phyloP scores from a whole-genome alignment of 2,797 vertebrate genomes.

The Myotis myotis region DNA sequence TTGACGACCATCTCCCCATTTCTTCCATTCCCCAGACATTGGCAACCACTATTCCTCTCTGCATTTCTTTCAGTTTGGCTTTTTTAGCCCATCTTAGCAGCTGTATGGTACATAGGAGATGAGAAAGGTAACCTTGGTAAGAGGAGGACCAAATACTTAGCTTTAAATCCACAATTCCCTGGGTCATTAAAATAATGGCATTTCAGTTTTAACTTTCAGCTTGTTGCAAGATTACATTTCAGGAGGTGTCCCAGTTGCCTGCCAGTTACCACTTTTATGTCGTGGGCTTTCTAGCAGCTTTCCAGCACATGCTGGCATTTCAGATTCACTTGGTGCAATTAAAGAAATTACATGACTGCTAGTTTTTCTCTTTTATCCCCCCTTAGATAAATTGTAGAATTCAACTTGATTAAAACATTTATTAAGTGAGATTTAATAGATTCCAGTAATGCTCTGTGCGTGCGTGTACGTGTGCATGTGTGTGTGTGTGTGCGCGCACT shows the following conservation, averaged over 20 bases:
- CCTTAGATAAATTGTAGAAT: slow-evolving; percentile 71
- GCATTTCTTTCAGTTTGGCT: not conserved
- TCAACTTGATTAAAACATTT: slow-evolving; percentile 76
- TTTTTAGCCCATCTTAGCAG: not conserved
- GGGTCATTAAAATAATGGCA: not conserved
- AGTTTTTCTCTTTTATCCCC: slow-evolving; percentile 16
- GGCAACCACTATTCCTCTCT: not conserved
- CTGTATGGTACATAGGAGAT: not conserved
- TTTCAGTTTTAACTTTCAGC: slow-evolving; percentile 22
- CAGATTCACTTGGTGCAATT: slow-evolving; percentile 59
- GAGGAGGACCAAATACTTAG: not conserved
- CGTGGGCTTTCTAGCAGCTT: slow-evolving; percentile 53
- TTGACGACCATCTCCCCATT: not conserved
- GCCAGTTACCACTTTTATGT: slow-evolving; percentile 33
- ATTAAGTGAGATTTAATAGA: slow-evolving; percentile 77
- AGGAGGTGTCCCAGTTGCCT: slow-evolving; percentile 9
- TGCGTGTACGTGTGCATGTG: not conserved
- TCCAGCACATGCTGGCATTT: slow-evolving; percentile 45
- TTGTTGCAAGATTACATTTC: slow-evolving; percentile 39
- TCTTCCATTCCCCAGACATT: not conserved
- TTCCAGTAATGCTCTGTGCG: slow-evolving; percentile 53
- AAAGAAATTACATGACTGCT: slow-evolving; percentile 66
- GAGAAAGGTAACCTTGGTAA: slow-evolving; percentile 8
- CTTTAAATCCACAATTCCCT: not conserved
- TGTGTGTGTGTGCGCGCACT: not conserved